These are phyloP conservation scores for Acleris laterana DNA, from an alignment of 2,888 invertebrate genomes.

Conservation along the genomic window DNA sequence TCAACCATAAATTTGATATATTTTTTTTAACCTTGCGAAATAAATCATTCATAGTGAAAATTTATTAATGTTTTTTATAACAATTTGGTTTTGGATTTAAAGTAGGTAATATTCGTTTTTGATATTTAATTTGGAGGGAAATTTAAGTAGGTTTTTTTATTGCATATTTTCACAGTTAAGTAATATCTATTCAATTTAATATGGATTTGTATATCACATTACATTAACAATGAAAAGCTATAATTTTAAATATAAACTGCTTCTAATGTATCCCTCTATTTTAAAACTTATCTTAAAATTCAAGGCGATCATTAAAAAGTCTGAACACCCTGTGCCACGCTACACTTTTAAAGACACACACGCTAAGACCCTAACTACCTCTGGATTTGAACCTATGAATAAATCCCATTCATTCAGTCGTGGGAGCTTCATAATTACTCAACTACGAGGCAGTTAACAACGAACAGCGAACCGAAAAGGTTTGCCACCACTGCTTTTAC, in stretches of 20 bases:
- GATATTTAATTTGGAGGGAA: no score
- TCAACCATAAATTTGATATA: no score
- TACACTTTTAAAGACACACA: constrained; percentile 38
- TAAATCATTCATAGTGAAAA: no score
- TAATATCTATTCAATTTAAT: no score
- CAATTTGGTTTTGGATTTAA: no score
- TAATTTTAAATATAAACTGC: not conserved
- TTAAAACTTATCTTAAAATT: not conserved
- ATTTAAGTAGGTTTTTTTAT: no score
- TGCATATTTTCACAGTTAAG: no score
- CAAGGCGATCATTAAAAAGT: not conserved
- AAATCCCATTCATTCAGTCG: constrained; percentile 49
- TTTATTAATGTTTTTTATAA: no score
- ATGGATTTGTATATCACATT: no score
- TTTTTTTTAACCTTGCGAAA: no score
- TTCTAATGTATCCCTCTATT: not conserved
- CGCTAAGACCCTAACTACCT: constrained; percentile 32
- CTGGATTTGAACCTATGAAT: constrained; percentile 49
- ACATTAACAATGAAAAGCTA: no score
- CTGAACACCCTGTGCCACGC: constrained; percentile 40
- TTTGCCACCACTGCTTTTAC: constrained; percentile 17
- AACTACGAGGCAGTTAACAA: constrained; percentile 34
- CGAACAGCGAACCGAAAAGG: constrained; percentile 24
- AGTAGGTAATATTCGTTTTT: no score
- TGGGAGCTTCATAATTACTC: constrained; percentile 52